A percentile compares a stretch with the other conserved stretches of the same genome.
Evolutionary conservation across 2,113 vertebrate species (phyloP).

Genomic region (Morone saxatilis): DNA sequence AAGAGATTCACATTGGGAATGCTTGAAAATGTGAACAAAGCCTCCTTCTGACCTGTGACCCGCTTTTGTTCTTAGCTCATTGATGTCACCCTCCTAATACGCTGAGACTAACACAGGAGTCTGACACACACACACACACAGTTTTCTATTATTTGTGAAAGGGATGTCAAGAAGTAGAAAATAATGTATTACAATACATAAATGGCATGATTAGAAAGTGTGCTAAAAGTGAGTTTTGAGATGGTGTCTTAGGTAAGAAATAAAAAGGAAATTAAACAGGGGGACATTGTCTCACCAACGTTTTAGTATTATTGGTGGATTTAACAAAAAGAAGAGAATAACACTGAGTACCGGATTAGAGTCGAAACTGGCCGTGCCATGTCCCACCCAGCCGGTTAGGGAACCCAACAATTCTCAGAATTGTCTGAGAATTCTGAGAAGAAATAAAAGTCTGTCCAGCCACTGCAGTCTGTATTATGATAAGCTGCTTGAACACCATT

Average conservation of each 20-base stretch:
- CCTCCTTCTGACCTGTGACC: slow-evolving; percentile 39
- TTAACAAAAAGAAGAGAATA: slow-evolving; percentile 50
- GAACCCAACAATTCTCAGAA: slow-evolving; percentile 61
- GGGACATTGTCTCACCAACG: slow-evolving; percentile 22
- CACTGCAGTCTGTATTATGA: slow-evolving; percentile 68
- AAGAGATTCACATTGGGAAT: slow-evolving; percentile 33
- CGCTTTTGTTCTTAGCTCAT: slow-evolving; percentile 33
- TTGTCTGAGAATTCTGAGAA: slow-evolving; percentile 55
- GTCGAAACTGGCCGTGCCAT: slow-evolving; percentile 50
- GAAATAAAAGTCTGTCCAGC: slow-evolving; percentile 54
- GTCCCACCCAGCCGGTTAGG: slow-evolving; percentile 60
- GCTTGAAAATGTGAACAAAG: slow-evolving; percentile 31
- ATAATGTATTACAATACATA: not conserved
- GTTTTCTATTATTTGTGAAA: not conserved
- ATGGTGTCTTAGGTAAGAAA: not conserved
- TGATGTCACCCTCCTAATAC: slow-evolving; percentile 47
- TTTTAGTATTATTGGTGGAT: slow-evolving; percentile 38
- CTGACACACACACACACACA: not conserved
- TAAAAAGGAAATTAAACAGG: slow-evolving; percentile 1
- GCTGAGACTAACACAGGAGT: slow-evolving; percentile 35
- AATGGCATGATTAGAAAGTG: not conserved
- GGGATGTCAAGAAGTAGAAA: not conserved
- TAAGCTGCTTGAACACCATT: slow-evolving; percentile 78
- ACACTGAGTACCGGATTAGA: slow-evolving; percentile 45
- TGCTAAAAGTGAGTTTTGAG: not conserved